phyloP scores from a whole-genome alignment of 92 coral and sea anemone species.

The Scolanthus callimorphus region DNA sequence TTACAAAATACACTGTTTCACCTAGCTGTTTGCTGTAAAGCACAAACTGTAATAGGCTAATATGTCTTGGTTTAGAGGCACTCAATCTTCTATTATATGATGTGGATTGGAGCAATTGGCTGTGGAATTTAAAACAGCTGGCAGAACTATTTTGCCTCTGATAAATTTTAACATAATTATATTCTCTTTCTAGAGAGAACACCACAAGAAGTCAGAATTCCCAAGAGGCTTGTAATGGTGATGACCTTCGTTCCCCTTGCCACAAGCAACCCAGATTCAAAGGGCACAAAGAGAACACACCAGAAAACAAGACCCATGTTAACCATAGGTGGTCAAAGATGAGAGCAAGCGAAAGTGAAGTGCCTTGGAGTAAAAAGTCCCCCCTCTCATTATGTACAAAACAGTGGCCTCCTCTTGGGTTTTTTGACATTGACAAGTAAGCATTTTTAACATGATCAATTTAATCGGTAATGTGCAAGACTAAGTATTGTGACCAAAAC shows the following conservation, averaged over 20 bases:
- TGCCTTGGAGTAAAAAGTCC: slow-evolving; percentile 2
- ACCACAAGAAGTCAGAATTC: background rate
- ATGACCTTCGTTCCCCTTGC: slow-evolving; percentile 49
- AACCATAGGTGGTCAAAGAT: slow-evolving; percentile 26
- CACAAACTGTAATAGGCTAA: too few species aligned
- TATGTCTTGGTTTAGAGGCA: too few species aligned
- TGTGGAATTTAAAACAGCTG: too few species aligned
- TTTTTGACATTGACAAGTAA: slow-evolving; percentile 35
- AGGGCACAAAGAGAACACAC: slow-evolving; percentile 25
- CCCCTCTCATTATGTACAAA: slow-evolving; percentile 15
- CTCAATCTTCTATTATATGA: too few species aligned
- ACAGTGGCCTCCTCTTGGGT: slow-evolving; percentile 84
- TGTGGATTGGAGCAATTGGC: too few species aligned
- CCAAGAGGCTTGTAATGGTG: slow-evolving; percentile 13
- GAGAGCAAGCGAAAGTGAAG: slow-evolving; percentile 7
- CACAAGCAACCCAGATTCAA: slow-evolving; percentile 36
- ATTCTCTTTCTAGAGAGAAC: background rate
- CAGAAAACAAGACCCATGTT: slow-evolving; percentile 22
- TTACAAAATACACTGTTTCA: too few species aligned
- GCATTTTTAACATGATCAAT: slow-evolving; percentile 12
- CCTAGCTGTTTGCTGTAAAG: too few species aligned
- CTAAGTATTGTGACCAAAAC: too few species aligned
- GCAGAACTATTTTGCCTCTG: too few species aligned
- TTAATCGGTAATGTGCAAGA: too few species aligned
- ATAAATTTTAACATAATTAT: too few species aligned